Evolutionary conservation across 1,140 invertebrate species (phyloP), one percentile per base, ranked within the genome.

Genomic region (Episyrphus balteatus): DNA sequence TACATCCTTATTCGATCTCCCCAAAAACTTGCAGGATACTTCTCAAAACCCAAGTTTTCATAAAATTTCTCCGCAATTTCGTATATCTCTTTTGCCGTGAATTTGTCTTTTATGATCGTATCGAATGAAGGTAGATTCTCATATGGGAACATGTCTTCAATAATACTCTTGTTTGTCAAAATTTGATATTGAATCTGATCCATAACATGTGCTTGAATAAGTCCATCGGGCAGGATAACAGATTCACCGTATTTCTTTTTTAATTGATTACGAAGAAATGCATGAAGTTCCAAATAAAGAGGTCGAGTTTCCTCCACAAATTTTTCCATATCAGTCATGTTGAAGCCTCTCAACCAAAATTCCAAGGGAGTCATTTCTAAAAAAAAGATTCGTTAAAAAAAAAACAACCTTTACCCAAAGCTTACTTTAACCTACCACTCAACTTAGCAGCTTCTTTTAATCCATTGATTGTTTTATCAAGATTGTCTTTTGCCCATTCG

Each of bases 161-260:
- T 19, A 12, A 53, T 46, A 5, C 46, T 48, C 1, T 49, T 40
- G n/a, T 55, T 52, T 40, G 52, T 51, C 48, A 46, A 52, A 2
- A 48, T 40, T 31, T 55, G 53, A 47, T 50, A 48, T 11, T 44
- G 46, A 15, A 52, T 47, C n/a, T 52, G 48, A 15, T 55, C 83
- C 55, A 89, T 62, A 3, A 95, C 68, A 76, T 95, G 90, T 1
- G 87, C 88, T 1, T 90, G 90, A 49, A 95, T 89, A 0, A 86
- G 83, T 15, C 85, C 84, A 38, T 74, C 75, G 8, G 74, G 74
- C 1, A 77, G 73, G 2, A 84, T 69, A 0, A 84, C 63, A 9
- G 75, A 56, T 32, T 80, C 75, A 0, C 84, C 84, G 58, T 88
- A 88, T 55, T 80, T 76, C 53, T 80, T 70, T 7, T 76, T 68